Percentiles rank a stretch among this genome's conserved stretches.
Conservation (phyloP, 2,888 invertebrate genomes). For the Pseudanteris insignis region DNA sequence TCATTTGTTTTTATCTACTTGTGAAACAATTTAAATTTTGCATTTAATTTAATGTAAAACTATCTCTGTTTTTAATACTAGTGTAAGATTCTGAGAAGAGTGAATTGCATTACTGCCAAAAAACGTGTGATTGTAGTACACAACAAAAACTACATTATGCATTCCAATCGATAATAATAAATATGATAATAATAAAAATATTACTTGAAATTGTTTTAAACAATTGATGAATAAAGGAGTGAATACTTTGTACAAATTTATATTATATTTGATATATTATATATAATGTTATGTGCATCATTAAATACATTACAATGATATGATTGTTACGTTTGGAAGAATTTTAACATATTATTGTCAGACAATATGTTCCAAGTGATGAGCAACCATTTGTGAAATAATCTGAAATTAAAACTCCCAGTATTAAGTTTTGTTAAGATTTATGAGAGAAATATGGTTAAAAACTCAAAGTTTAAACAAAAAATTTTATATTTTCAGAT, state of each 20-base stretch:
- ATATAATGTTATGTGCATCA: conserved; percentile 34
- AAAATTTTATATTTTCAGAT: no score
- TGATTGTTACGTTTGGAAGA: conserved; percentile 24
- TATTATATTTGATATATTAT: conserved; percentile 43
- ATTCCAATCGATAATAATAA: no score
- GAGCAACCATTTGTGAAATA: no score
- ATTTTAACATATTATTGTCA: conserved; percentile 32
- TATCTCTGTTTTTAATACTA: no score
- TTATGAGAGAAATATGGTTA: no score
- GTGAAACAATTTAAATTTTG: no score
- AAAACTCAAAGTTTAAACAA: no score
- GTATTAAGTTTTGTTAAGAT: no score
- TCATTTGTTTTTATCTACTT: no score
- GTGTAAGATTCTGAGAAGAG: neutral
- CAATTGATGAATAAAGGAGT: conserved; percentile 41
- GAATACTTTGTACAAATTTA: conserved; percentile 33
- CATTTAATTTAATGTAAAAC: no score
- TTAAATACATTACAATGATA: conserved; percentile 38
- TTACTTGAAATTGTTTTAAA: conserved; percentile 28
- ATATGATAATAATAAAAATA: conserved; percentile 22
- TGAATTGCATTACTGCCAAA: conserved; percentile 21
- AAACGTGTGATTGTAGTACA: conserved; percentile 1
- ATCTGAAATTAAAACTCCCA: no score
- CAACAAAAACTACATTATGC: conserved; percentile 23
- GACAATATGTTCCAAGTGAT: no score